These are phyloP conservation scores for Anisognathus igniventris DNA, from an alignment of 2,797 vertebrate species.

Conservation along the genomic window DNA sequence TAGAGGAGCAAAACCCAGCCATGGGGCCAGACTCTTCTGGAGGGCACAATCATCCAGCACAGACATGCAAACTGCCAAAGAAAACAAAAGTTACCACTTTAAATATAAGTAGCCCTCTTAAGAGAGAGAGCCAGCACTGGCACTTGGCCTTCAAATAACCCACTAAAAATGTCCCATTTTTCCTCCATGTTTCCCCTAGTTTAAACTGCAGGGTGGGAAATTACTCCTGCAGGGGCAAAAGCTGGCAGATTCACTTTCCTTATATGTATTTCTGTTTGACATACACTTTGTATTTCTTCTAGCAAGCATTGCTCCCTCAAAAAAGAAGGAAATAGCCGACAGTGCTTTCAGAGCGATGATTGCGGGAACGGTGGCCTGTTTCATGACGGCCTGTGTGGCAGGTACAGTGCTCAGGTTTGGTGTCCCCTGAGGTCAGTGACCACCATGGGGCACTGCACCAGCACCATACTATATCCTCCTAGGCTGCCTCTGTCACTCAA, in stretches of 20 bases:
- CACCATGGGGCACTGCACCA: neutral
- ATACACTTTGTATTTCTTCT: neutral
- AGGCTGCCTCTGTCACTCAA: fast-evolving
- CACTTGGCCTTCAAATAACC: neutral
- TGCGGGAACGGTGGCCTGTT: slow-evolving; percentile 79
- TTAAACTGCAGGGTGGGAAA: neutral
- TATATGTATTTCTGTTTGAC: neutral
- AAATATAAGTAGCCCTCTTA: neutral
- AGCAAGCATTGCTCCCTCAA: slow-evolving; percentile 83
- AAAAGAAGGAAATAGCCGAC: slow-evolving; percentile 76
- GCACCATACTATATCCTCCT: fast-evolving
- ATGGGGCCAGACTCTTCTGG: fast-evolving
- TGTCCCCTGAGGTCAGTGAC: neutral
- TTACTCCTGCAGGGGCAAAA: neutral
- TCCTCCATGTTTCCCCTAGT: neutral
- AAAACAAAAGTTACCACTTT: neutral
- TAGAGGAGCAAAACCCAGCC: neutral
- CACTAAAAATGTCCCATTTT: neutral
- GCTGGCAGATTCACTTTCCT: neutral
- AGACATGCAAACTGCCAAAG: neutral
- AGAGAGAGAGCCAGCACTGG: neutral
- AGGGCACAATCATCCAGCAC: fast-evolving
- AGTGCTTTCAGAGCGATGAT: slow-evolving; percentile 81
- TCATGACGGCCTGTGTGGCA: slow-evolving; percentile 88
- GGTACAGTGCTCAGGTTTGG: slow-evolving; percentile 54